Conservation (phyloP, 2,888 invertebrate species). For the Limnephilus auricula region DNA sequence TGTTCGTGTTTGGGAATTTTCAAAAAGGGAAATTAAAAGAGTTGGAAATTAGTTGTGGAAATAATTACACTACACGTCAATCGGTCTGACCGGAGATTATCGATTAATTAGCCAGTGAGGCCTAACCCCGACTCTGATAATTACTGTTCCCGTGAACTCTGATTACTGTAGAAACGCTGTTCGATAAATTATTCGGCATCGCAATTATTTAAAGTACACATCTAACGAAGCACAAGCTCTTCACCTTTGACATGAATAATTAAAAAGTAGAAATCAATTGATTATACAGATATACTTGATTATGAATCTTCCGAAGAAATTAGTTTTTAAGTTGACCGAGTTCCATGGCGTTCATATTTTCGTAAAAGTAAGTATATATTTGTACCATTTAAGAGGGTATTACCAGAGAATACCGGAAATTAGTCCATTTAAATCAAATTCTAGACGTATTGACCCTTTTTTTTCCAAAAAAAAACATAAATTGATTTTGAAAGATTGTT, state of each 20-base stretch:
- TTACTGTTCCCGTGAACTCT: constrained; percentile 41
- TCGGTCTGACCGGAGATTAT: constrained; percentile 43
- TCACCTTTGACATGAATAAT: constrained; percentile 27
- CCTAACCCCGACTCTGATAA: constrained; percentile 36
- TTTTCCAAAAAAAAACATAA: too few relatives aligned
- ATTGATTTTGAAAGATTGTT: too few relatives aligned
- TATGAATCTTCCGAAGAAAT: neutral
- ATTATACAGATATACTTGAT: neutral
- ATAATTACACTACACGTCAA: constrained; percentile 56
- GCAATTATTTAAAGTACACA: neutral
- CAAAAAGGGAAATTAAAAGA: constrained; percentile 14
- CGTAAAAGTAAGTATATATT: too few relatives aligned
- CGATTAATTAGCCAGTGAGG: constrained; percentile 51
- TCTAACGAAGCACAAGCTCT: neutral
- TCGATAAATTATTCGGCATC: constrained; percentile 12
- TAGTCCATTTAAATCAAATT: too few relatives aligned
- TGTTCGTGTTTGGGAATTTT: constrained; percentile 41
- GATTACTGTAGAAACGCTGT: constrained; percentile 14
- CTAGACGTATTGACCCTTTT: too few relatives aligned
- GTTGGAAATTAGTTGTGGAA: constrained; percentile 56
- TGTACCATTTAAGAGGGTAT: too few relatives aligned
- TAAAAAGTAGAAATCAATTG: neutral
- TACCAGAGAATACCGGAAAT: too few relatives aligned
- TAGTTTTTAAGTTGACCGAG: neutral
- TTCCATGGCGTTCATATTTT: neutral